Evolutionary conservation across 2,113 vertebrate species (phyloP).

Genomic region (Hippoglossus stenolepis): DNA sequence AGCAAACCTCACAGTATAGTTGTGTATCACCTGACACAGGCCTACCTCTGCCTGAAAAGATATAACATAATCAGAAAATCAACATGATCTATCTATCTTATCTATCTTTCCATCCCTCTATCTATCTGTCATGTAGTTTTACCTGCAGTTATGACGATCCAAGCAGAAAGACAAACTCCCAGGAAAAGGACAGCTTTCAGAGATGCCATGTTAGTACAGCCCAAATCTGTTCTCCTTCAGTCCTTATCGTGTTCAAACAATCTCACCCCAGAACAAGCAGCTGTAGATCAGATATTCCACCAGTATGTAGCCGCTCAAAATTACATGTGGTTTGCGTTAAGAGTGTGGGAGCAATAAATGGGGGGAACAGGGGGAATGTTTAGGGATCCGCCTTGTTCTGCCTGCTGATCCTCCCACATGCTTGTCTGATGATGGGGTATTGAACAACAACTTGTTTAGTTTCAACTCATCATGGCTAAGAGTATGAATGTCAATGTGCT

Average conservation of each 20-base stretch:
- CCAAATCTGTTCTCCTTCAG: background rate
- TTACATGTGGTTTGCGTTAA: conserved; percentile 2
- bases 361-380: conserved; percentile 6
- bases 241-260: background rate
- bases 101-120: background rate
- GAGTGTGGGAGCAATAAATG: background rate
- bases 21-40: too few relatives aligned
- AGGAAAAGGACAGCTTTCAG: conserved; percentile 31
- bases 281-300: background rate
- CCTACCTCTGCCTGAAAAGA: too few relatives aligned
- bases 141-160: conserved; percentile 50
- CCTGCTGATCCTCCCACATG: conserved; percentile 58
- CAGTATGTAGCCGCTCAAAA: background rate
- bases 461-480: conserved; percentile 1
- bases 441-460: background rate
- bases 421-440: conserved; percentile 7
- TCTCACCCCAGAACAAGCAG: background rate
- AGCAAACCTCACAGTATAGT: background rate
- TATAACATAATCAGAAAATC: background rate
- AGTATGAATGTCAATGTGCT: background rate
- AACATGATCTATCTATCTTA: background rate
- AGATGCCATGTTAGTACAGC: conserved; percentile 30
- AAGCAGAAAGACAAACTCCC: conserved; percentile 39
- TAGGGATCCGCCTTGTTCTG: conserved; percentile 31
- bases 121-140: conserved; percentile 17